A percentile compares a stretch with the other conserved stretches of the same genome.
Conservation (phyloP, 2,888 invertebrate genomes). For the Drosophila koepferae region DNA sequence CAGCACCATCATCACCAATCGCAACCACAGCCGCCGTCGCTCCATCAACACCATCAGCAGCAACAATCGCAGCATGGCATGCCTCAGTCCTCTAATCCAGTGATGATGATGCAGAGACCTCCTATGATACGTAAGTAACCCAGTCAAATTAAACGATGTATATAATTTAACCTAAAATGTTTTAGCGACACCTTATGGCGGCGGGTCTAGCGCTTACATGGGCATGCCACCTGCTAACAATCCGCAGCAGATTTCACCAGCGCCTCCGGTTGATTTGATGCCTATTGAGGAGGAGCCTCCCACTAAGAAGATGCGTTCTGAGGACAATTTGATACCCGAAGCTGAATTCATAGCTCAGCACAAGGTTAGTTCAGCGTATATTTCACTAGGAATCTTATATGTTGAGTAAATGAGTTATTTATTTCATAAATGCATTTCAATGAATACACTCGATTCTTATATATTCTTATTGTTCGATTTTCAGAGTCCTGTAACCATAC, state of each 20-base stretch:
- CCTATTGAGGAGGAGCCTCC: conserved; percentile 93
- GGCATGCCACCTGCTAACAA: conserved; percentile 81
- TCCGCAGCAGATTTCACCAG: conserved; percentile 82
- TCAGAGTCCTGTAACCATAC: conserved; percentile 91
- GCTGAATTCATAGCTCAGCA: conserved; percentile 90
- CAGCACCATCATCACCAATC: conserved; percentile 64
- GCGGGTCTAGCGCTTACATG: conserved; percentile 85
- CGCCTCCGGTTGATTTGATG: conserved; percentile 86
- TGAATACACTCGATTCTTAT: neutral
- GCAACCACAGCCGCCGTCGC: conserved; percentile 52
- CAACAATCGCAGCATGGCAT: conserved; percentile 72
- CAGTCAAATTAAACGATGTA: neutral
- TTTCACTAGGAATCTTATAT: neutral
- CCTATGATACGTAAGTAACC: conserved; percentile 85
- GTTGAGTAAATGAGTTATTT: too few species aligned
- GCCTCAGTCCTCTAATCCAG: conserved; percentile 79
- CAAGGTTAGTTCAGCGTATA: conserved; percentile 83
- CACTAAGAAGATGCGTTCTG: conserved; percentile 94
- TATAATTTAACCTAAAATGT: neutral
- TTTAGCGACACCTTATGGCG: conserved; percentile 85
- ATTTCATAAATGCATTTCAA: too few species aligned
- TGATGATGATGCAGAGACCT: conserved; percentile 85
- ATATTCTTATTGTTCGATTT: neutral
- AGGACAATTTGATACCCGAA: conserved; percentile 97
- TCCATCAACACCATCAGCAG: conserved; percentile 51